A percentile compares a stretch with the other conserved stretches of the same genome.
Conservation (phyloP, 2,113 vertebrate species). For the Chionomys nivalis region DNA sequence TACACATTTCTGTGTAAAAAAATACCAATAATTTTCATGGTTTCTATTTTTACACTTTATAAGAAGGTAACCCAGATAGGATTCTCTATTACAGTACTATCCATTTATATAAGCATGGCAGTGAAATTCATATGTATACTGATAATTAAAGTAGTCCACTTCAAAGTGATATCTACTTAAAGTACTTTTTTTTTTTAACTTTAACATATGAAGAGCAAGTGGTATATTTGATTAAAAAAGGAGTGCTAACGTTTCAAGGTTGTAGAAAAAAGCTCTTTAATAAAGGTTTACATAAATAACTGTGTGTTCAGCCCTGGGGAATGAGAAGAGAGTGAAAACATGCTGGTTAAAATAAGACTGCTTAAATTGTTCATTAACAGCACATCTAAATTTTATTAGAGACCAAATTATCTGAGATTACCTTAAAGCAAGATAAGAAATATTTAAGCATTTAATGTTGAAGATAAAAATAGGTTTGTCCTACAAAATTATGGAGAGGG, state of each 20-base stretch:
- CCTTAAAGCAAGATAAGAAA: conserved; percentile 28
- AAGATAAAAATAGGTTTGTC: conserved; percentile 60
- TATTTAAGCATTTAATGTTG: conserved; percentile 56
- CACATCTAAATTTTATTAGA: conserved; percentile 15
- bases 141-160: not conserved
- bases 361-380: conserved; percentile 39
- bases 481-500: conserved; percentile 43
- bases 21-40: not conserved
- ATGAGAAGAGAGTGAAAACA: not conserved
- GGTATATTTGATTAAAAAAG: not conserved
- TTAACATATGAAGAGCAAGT: not conserved
- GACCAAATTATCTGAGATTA: conserved; percentile 53
- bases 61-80: not conserved
- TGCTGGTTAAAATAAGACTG: not conserved
- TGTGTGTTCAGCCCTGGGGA: not conserved
- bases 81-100: not conserved
- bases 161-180: not conserved
- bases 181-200: not conserved
- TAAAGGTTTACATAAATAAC: not conserved
- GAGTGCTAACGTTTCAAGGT: not conserved
- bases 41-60: not conserved
- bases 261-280: not conserved
- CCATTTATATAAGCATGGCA: not conserved
- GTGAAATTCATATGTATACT: not conserved
- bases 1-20: not conserved